These are phyloP conservation scores for Anniella stebbinsi DNA, from an alignment of 2,797 vertebrate genomes.

Conservation along the genomic window DNA sequence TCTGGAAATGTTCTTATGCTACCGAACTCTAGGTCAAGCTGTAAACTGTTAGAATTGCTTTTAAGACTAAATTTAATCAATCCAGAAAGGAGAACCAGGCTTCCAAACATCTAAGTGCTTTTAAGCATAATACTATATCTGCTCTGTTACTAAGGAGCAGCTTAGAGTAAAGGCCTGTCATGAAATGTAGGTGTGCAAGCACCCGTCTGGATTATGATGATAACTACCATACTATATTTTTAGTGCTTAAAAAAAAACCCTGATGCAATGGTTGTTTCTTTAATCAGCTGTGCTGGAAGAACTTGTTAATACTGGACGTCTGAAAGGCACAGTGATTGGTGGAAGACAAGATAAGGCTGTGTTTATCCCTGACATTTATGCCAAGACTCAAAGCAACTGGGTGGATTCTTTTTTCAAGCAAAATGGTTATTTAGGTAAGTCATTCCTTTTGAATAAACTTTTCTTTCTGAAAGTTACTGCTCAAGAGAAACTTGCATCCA, in stretches of 20 bases:
- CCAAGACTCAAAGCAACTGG: conserved; percentile 93
- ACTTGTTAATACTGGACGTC: conserved; percentile 87
- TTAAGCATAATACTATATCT: neutral
- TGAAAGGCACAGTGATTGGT: conserved; percentile 91
- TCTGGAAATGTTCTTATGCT: neutral
- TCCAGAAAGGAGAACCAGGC: neutral
- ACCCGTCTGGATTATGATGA: neutral
- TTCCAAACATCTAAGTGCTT: neutral
- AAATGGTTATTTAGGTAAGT: conserved; percentile 93
- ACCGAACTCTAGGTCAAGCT: neutral
- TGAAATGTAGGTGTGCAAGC: neutral
- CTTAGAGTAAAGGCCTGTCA: neutral
- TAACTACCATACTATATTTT: neutral
- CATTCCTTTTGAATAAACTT: conserved; percentile 42
- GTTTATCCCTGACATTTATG: conserved; percentile 95
- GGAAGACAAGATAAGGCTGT: conserved; percentile 94
- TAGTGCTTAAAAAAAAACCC: neutral
- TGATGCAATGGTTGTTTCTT: conserved; percentile 36
- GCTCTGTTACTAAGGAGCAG: neutral
- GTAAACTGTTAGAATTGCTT: neutral
- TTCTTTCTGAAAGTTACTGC: conserved; percentile 16
- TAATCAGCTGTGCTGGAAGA: conserved; percentile 91
- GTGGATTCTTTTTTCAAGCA: conserved; percentile 96
- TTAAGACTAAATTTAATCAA: neutral
- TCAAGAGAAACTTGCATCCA: neutral